Evolutionary conservation across 2,797 vertebrate species (phyloP).

Genomic region (Lacerta viridis): DNA sequence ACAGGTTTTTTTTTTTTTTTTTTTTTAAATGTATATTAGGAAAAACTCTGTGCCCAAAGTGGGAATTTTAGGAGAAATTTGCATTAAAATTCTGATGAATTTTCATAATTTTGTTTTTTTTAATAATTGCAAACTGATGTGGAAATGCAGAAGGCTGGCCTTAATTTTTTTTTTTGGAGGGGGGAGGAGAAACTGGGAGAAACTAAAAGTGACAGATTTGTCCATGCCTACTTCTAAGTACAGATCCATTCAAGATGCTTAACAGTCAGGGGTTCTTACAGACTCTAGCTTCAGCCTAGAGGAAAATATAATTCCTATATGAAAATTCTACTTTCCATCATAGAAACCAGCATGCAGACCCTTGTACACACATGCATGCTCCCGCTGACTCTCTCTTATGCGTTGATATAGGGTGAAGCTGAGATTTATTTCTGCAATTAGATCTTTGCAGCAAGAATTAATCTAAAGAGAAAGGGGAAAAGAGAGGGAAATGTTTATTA

Average conservation of each 20-base stretch:
- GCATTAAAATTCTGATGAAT: too few species aligned
- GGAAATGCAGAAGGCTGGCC: too few species aligned
- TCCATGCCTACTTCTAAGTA: too few species aligned
- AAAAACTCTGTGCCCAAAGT: too few species aligned
- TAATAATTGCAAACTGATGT: too few species aligned
- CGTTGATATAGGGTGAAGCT: constrained; percentile 21
- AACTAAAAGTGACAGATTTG: too few species aligned
- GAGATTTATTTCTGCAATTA: constrained; percentile 75
- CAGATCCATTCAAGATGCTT: neutral
- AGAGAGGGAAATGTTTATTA: constrained; percentile 73
- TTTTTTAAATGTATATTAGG: too few species aligned
- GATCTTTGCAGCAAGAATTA: constrained; percentile 69
- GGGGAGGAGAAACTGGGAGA: too few species aligned
- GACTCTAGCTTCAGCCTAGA: constrained; percentile 38
- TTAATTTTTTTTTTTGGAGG: too few species aligned
- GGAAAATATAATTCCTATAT: constrained; percentile 66
- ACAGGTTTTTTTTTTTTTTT: too few species aligned
- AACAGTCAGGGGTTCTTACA: constrained; percentile 32
- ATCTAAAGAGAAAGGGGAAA: constrained; percentile 54
- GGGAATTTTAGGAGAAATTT: too few species aligned
- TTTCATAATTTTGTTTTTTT: too few species aligned
- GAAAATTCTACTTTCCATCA: constrained; percentile 54
- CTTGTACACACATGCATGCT: neutral
- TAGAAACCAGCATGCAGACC: constrained; percentile 48
- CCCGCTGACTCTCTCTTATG: neutral